A percentile compares a stretch with the other conserved stretches of the same genome.
Conservation (phyloP, 2,113 vertebrate genomes). For the Brachionichthys hirsutus region DNA sequence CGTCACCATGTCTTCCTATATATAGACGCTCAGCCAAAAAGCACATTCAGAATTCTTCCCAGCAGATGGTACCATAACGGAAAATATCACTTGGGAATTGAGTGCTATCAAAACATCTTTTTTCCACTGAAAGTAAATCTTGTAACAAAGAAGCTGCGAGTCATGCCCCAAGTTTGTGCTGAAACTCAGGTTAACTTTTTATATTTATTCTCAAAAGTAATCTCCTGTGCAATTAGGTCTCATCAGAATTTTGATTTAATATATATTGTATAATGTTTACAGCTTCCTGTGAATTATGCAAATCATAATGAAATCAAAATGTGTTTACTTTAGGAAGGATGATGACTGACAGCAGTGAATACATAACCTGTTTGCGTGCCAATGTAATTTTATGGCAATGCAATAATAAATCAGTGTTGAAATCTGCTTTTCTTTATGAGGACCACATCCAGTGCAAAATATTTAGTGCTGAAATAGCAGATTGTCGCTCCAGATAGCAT, state of each 20-base stretch:
- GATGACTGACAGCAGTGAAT: conserved; percentile 26
- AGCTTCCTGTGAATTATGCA: conserved; percentile 41
- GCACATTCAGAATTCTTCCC: too few relatives aligned
- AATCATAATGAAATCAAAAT: conserved; percentile 44
- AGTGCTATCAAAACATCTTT: too few relatives aligned
- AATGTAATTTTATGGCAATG: neutral
- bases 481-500: too few relatives aligned
- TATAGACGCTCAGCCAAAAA: too few relatives aligned
- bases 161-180: too few relatives aligned
- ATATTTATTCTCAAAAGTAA: conserved; percentile 18
- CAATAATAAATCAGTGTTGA: neutral
- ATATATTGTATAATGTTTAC: conserved; percentile 35
- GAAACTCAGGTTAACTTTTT: conserved; percentile 2
- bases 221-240: conserved; percentile 33
- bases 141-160: too few relatives aligned
- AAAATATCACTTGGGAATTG: too few relatives aligned
- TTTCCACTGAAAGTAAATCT: too few relatives aligned
- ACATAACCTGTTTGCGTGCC: conserved; percentile 2
- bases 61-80: too few relatives aligned
- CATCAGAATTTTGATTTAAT: conserved; percentile 49
- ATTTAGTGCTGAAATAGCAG: too few relatives aligned
- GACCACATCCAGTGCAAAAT: neutral
- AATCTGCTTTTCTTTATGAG: neutral
- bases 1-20: too few relatives aligned
- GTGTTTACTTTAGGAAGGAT: conserved; percentile 17